Conservation (phyloP, 2,888 invertebrate genomes). For the Augochlorella aurata region DNA sequence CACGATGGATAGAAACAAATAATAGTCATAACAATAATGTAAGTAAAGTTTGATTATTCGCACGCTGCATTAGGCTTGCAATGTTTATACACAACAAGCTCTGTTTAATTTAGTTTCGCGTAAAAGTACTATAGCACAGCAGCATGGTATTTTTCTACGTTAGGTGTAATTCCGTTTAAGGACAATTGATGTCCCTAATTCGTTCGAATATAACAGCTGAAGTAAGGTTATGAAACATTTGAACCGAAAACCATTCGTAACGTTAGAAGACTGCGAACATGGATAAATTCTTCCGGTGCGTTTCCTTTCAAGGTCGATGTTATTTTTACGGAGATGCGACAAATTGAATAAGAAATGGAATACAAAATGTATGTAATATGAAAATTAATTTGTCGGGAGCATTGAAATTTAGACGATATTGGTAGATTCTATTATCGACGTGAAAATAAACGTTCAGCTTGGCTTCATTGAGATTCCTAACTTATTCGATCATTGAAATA, state of each 20-base stretch:
- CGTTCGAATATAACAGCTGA: neutral
- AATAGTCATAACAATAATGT: neutral
- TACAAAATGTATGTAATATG: too few species aligned
- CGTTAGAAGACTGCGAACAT: neutral
- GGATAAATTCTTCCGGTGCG: neutral
- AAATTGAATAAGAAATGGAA: neutral
- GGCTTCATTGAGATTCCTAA: neutral
- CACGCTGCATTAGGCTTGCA: neutral
- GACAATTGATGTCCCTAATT: slow-evolving; percentile 7
- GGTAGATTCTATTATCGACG: neutral
- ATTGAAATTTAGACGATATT: neutral
- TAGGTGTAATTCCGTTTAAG: neutral
- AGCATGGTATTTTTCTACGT: neutral
- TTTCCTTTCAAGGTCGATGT: neutral
- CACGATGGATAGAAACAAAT: neutral
- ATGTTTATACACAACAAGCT: neutral
- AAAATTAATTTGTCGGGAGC: neutral
- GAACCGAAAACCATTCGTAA: neutral
- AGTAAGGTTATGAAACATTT: slow-evolving; percentile 9
- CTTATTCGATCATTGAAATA: neutral
- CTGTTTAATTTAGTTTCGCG: slow-evolving; percentile 2
- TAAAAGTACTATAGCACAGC: slow-evolving; percentile 1
- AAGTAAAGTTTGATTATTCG: neutral
- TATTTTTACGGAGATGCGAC: neutral
- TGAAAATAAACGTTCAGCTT: neutral